Base-by-base conservation (phyloP, 2,888 invertebrate genomes). In the Coelinius sp. region DNA sequence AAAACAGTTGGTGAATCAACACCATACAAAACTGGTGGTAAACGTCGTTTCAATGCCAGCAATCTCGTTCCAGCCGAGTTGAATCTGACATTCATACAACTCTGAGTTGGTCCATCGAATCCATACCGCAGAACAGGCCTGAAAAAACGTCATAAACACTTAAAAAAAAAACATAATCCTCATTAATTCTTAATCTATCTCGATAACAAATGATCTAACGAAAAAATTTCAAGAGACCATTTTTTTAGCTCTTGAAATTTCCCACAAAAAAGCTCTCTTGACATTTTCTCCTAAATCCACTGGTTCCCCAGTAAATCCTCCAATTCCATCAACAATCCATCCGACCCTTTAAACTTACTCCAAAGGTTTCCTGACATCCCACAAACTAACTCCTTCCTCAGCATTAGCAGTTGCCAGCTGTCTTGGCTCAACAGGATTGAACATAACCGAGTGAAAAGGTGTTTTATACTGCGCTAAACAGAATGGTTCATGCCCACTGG, bases 391-490 rank as follows among this genome's bases (percentile, higher is more conserved):
- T 0, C 97, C 97, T 82, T 96, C 95, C 79, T 94, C 93, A 1
- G 96, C 94, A 89, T 97, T 97, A 0, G 97, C 97, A 5, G 97
- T 96, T 12, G 95, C 95, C 73, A 98, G 86, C 79, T 94, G 91
- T 80, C 93, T 90, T 0, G 94, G 91, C 83, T 97, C 96, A 24
- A 91, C 89, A 0, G 97, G 97, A 88, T 97, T 97, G 88, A 94
- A 97, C 92, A 95, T 95, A 41, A 97, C 97, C n/a, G 96, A 95
- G 88, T 97, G 97, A 89, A 96, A 97, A n/a, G 97, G 92, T 67
- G 92, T 91, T 79, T 91, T 91, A 81, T 91, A 91, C 84, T 93
- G 93, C 83, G 93, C 91, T 81, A 94, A 88, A 78, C 92, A 91
- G 78, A 93, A 90, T n/a, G 91, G 91, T 76, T 92, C 92, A 89